phyloP scores from a whole-genome alignment of 2,113 vertebrate species.

The Euleptes europaea region DNA sequence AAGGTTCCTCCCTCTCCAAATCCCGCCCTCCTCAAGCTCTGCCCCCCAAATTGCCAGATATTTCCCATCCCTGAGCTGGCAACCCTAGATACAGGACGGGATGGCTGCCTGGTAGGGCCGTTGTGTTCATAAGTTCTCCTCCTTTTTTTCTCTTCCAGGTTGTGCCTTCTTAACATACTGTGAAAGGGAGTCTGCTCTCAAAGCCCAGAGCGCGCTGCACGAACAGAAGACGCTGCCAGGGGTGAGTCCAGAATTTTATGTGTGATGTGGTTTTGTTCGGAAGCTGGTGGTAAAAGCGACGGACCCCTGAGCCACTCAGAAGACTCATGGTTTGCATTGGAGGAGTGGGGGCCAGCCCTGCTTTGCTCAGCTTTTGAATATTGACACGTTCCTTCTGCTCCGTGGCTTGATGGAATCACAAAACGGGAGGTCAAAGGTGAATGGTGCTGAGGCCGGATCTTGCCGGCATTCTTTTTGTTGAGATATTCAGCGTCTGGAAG shows the following conservation, averaged over 20 bases:
- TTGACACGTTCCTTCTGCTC: neutral
- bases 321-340: too few species aligned
- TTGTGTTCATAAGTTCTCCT: neutral
- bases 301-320: accelerated
- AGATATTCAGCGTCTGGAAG: neutral
- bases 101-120: too few species aligned
- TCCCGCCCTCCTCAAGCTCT: too few species aligned
- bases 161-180: conserved; percentile 87
- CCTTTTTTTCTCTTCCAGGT: conserved; percentile 66
- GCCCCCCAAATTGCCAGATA: too few species aligned
- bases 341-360: neutral
- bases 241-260: conserved; percentile 73
- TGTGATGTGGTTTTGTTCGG: neutral
- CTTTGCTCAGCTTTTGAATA: accelerated
- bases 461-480: neutral
- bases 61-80: too few species aligned
- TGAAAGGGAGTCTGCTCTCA: conserved; percentile 84
- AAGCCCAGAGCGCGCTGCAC: conserved; percentile 84
- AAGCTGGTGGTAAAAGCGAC: neutral
- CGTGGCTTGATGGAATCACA: neutral
- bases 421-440: neutral
- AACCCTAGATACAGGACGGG: too few species aligned
- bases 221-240: conserved; percentile 85
- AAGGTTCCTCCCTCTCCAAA: too few species aligned
- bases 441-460: neutral